A percentile compares a stretch with the other conserved stretches of the same genome.
Conservation (phyloP, 2,888 invertebrate species). For the Synanthedon vespiformis region DNA sequence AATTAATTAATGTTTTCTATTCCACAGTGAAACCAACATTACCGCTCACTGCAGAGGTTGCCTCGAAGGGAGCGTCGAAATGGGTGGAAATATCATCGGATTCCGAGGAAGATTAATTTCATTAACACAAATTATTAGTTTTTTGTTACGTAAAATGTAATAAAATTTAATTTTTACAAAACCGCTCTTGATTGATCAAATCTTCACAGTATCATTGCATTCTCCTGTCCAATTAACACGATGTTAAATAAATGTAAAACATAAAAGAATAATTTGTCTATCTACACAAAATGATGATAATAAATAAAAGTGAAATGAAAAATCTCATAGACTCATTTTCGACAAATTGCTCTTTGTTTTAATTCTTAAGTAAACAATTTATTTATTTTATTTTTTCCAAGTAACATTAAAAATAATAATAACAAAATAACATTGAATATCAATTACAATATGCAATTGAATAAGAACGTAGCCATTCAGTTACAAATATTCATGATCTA, state of each 20-base stretch:
- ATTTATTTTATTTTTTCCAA: too few relatives aligned
- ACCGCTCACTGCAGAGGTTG: constrained; percentile 47
- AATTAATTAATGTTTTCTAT: too few relatives aligned
- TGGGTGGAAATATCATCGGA: constrained; percentile 65
- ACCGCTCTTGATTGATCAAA: constrained; percentile 43
- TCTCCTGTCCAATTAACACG: constrained; percentile 34
- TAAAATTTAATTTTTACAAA: constrained; percentile 41
- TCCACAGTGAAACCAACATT: constrained; percentile 47
- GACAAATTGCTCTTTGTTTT: background rate
- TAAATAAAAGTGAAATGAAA: constrained; percentile 13
- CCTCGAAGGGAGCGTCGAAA: constrained; percentile 35
- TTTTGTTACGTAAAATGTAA: constrained; percentile 49
- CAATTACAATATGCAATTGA: background rate
- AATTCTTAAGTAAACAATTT: too few relatives aligned
- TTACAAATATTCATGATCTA: background rate
- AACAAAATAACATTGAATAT: too few relatives aligned
- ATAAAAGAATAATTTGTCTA: constrained; percentile 11
- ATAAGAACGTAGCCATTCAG: background rate
- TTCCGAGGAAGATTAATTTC: constrained; percentile 42
- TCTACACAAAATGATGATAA: constrained; percentile 13
- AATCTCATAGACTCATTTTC: background rate
- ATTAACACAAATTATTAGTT: constrained; percentile 15
- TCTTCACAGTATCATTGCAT: constrained; percentile 35
- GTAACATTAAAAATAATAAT: too few relatives aligned
- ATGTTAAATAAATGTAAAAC: constrained; percentile 7